phyloP scores from a whole-genome alignment of 2,888 invertebrate species.

The Mythimna pallens region DNA sequence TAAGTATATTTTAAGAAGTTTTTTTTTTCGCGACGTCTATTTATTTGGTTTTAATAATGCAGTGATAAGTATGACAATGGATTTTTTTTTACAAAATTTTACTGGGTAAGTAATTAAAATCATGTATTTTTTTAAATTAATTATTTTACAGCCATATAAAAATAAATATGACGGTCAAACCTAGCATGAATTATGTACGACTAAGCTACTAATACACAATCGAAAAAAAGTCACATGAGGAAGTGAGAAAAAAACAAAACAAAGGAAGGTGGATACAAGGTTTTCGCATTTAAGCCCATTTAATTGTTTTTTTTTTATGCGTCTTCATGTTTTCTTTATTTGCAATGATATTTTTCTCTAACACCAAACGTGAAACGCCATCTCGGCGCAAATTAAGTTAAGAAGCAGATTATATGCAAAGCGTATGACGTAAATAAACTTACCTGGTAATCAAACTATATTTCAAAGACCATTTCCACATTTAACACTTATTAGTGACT shows the following conservation, averaged over 20 bases:
- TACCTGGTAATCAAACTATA: conserved; percentile 48
- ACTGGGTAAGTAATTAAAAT: background rate
- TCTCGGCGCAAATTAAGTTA: background rate
- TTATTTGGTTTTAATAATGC: background rate
- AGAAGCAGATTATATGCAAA: conserved; percentile 26
- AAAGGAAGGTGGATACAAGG: conserved; percentile 16
- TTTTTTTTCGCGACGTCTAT: background rate
- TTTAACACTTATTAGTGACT: conserved; percentile 52
- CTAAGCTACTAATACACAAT: background rate
- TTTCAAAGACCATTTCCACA: conserved; percentile 44
- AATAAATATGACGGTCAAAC: background rate
- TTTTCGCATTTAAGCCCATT: conserved; percentile 9
- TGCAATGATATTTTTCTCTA: background rate
- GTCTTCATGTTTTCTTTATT: background rate
- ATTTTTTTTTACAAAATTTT: background rate
- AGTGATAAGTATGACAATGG: background rate
- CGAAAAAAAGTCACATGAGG: conserved; percentile 25
- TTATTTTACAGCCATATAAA: background rate
- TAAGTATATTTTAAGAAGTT: background rate
- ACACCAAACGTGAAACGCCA: background rate
- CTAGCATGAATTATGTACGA: background rate
- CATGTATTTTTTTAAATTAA: background rate
- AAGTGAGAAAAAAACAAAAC: conserved; percentile 44
- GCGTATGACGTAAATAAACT: conserved; percentile 50
- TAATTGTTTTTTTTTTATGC: background rate